Evolutionary conservation across 1,140 invertebrate genomes (phyloP), one percentile per base, ranked within the genome.

Genomic region (Eubasilissa regina): DNA sequence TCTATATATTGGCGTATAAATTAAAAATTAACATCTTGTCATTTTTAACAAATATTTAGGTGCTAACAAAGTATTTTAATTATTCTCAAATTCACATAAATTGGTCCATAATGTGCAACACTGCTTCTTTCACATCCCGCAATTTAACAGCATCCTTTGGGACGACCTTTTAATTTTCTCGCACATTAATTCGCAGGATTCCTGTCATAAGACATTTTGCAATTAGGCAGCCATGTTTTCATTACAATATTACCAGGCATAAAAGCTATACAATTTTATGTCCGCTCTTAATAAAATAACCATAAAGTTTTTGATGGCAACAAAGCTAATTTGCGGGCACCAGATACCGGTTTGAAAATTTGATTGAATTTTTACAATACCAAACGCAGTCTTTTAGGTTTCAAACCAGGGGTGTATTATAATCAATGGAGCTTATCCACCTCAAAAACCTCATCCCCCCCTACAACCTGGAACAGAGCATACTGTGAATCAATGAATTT

Each of bases 201-300:
- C 25, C 25, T 35, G 25, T 35, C 25, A 35, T 17, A 19, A 17
- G 6, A 15, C 15, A 56, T 17, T 56, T 56, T 56, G 53, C 10
- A 56, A 56, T 56, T 56, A 56, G 15, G 15, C 15, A 56, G 1
- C 53, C 19, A 19, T 19, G n/a, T 56, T 56, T 15, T 56, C 7
- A 17, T 56, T 56, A 17, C 6, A 35, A 35, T 56, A 56, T 19
- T 56, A n/a, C 53, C 53, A 56, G 53, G 19, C 15, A 56, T 56
- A 56, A 56, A 56, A 11, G n/a, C 53, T 19, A 56, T 56, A 17
- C 9, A 56, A 56, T 17, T 56, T 19, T 0, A 11, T 4, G 15
- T 56, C 53, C 8, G 53, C 53, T 17, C 53, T 19, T 56, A 17
- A 56, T 56, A 56, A 56, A 56, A 56, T 15, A 56, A 56, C 53